Percentiles rank a stretch among this genome's conserved stretches.
Conservation (phyloP, 2,888 invertebrate species). For the Steinernema hermaphroditum region DNA sequence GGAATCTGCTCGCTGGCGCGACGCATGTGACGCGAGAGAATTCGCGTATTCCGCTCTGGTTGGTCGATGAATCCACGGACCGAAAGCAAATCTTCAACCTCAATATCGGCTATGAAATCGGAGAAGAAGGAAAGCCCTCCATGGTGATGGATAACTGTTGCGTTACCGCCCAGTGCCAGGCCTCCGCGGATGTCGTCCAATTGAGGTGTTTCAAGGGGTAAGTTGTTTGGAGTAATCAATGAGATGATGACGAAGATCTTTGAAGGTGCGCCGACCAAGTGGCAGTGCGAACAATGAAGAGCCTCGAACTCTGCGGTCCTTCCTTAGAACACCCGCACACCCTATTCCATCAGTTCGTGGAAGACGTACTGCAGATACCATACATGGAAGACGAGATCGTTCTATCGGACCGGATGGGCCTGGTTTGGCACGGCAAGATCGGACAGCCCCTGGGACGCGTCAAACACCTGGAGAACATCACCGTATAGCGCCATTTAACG, state of each 20-base stretch:
- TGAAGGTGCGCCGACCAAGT: background rate
- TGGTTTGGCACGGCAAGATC: background rate
- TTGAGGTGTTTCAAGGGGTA: constrained; percentile 1
- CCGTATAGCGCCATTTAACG: background rate
- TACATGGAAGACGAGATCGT: constrained; percentile 7
- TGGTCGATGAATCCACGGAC: background rate
- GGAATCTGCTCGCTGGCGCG: constrained; percentile 3
- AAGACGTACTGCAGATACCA: background rate
- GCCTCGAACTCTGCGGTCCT: background rate
- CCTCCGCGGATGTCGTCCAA: background rate
- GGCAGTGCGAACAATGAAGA: background rate
- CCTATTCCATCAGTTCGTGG: background rate
- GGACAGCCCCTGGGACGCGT: background rate
- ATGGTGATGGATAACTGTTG: background rate
- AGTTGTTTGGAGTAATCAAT: background rate
- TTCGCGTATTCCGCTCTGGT: background rate
- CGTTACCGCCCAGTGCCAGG: background rate
- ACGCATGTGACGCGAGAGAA: background rate
- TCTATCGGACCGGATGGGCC: background rate
- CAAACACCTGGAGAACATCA: background rate
- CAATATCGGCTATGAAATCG: background rate
- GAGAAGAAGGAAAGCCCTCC: background rate
- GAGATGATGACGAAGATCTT: background rate
- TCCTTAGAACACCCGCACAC: background rate
- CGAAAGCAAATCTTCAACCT: background rate